Conservation (phyloP, 2,113 vertebrate species). For the Sander lucioperca region DNA sequence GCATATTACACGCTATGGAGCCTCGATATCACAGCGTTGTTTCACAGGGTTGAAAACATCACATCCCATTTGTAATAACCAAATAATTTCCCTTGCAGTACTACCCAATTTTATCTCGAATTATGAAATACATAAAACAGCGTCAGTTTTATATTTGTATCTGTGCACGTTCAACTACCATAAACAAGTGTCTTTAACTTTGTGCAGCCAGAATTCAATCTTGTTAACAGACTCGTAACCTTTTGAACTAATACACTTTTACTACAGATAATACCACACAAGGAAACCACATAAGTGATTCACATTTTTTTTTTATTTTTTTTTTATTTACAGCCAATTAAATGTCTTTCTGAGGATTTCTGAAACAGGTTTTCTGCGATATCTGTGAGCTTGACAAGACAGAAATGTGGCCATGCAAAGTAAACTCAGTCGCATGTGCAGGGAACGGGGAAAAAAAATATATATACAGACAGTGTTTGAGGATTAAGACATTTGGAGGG, state of each 20-base stretch:
- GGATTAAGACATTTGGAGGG: not conserved
- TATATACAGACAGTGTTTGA: not conserved
- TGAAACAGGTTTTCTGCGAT: not conserved
- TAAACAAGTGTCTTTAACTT: not conserved
- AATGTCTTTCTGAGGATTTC: not conserved
- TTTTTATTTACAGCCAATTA: not conserved
- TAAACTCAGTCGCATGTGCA: not conserved
- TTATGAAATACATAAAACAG: not conserved
- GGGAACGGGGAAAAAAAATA: not conserved
- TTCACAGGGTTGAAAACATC: conserved; percentile 36
- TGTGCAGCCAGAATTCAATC: not conserved
- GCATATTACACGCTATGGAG: not conserved
- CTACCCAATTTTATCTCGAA: not conserved
- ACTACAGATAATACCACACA: not conserved
- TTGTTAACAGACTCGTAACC: not conserved
- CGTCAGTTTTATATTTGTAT: not conserved
- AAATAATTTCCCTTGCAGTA: not conserved
- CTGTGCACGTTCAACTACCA: not conserved
- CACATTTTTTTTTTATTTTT: no score
- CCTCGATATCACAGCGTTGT: not conserved
- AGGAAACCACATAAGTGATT: not conserved
- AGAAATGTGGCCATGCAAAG: not conserved
- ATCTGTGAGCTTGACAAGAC: not conserved
- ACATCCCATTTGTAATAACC: not conserved
- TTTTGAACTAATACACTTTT: not conserved